Base-by-base conservation (phyloP, 2,797 vertebrate species). In the Chiloscyllium punctatum region DNA sequence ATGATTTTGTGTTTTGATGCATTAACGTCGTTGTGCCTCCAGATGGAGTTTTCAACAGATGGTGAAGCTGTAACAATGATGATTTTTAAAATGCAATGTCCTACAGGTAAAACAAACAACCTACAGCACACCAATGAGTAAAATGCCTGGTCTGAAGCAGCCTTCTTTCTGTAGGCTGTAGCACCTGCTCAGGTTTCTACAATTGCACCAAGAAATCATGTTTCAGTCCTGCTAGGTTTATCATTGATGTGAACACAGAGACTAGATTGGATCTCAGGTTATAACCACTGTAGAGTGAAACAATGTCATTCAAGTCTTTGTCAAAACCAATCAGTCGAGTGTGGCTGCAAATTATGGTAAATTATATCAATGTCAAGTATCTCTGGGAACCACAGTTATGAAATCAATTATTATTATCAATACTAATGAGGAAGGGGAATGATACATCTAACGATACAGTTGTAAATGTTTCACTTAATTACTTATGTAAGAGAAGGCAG, bases 1-100 rank as follows among this genome's bases (percentile, higher is more conserved):
- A 53, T 53, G 71, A 95, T 77, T 74, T 8, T 53, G 71, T 51
- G 27, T 9, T 51, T 51, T 95, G 94, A 53, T 95, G 94, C 30
- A 95, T 94, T 94, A 71, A 94, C 94, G 74, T 51, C 9, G 42
- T 30, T 77, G 51, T 74, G 30, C 92, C 48, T 77, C 94, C 69
- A 95, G 69, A 77, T 95, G 37, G 94, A 77, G 71, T 95, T 77
- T 94, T 33, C 48, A 48, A 95, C 71, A 77, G 69, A 72, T n/a
- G 94, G 27, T 18, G 51, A 77, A 53, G 94, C 42, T 68, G 51
- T 51, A 51, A 25, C 15, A 77, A 95, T 77, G 30, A 53, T n/a
- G 53, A 53, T 95, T 95, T 71, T 95, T 23, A 77, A 62, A 6
- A 72, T 48, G 0, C 94, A 77, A 95, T 53, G 51, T 53, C 69